These are phyloP conservation scores for Iselma pallidipennis DNA, from an alignment of 2,888 invertebrate genomes.

Conservation along the genomic window DNA sequence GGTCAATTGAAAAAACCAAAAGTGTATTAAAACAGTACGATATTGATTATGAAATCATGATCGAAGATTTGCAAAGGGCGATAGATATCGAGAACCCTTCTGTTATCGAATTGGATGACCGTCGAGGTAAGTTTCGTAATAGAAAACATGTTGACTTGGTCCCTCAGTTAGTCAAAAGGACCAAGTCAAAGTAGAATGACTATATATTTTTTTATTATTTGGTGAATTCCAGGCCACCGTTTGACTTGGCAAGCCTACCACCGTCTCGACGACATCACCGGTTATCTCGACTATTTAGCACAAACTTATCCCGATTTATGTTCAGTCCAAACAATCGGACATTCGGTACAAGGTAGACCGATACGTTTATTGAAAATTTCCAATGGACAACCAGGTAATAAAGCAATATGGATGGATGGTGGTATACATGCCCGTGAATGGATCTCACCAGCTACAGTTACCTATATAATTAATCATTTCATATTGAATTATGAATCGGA, in stretches of 20 bases:
- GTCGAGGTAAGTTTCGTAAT: constrained; percentile 12
- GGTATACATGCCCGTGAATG: constrained; percentile 91
- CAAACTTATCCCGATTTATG: constrained; percentile 73
- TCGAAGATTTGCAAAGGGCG: constrained; percentile 76
- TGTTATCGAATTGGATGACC: constrained; percentile 66
- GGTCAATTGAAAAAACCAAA: constrained; percentile 65
- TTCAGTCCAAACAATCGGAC: constrained; percentile 73
- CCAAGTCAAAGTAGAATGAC: too few species aligned
- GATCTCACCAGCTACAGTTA: constrained; percentile 80
- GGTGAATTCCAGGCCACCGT: constrained; percentile 55
- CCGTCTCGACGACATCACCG: constrained; percentile 68
- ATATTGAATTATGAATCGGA: constrained; percentile 69
- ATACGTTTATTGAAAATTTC: constrained; percentile 74
- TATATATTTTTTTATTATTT: too few species aligned
- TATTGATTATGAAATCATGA: constrained; percentile 69
- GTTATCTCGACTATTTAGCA: constrained; percentile 73
- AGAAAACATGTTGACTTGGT: too few species aligned
- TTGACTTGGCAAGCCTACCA: constrained; percentile 82
- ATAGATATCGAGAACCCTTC: constrained; percentile 81
- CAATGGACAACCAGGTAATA: constrained; percentile 61
- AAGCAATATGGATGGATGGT: constrained; percentile 74
- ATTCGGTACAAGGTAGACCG: constrained; percentile 72
- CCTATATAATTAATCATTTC: constrained; percentile 73
- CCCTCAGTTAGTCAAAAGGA: too few species aligned
- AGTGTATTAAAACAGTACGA: constrained; percentile 64